Evolutionary conservation across 2,113 vertebrate species (phyloP).

Genomic region (Phyllostomus discolor): DNA sequence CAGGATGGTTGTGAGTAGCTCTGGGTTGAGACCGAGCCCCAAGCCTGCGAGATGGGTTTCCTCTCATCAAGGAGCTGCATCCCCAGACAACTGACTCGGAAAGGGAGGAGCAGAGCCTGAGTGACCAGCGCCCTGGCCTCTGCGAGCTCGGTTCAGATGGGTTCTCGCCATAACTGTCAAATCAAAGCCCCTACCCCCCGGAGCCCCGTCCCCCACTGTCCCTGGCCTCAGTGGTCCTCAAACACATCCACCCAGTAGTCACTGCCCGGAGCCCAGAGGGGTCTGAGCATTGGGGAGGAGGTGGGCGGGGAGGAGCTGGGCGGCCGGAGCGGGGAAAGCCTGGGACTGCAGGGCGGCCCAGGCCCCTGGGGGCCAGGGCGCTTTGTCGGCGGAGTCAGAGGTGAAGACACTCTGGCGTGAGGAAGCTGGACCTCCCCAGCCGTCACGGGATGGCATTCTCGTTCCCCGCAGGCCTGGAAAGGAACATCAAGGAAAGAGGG

Average conservation of each 20-base stretch:
- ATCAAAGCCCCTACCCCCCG: neutral
- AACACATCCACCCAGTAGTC: neutral
- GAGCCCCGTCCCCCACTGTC: neutral
- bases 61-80: neutral
- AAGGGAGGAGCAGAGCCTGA: neutral
- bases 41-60: neutral
- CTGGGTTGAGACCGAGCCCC: constrained; percentile 23
- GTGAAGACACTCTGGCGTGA: neutral
- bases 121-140: neutral
- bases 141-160: neutral
- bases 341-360: fast-evolving
- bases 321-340: neutral
- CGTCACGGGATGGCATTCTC: neutral
- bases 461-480: neutral
- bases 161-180: neutral
- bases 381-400: neutral
- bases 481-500: neutral
- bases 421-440: neutral
- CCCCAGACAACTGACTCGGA: neutral
- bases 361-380: neutral
- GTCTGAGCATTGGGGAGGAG: neutral
- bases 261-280: neutral
- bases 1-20: constrained; percentile 38
- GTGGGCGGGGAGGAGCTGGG: neutral
- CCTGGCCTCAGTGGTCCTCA: neutral